These are phyloP conservation scores for Danio albolineatus DNA, from an alignment of 2,797 vertebrate species.

Conservation along the genomic window DNA sequence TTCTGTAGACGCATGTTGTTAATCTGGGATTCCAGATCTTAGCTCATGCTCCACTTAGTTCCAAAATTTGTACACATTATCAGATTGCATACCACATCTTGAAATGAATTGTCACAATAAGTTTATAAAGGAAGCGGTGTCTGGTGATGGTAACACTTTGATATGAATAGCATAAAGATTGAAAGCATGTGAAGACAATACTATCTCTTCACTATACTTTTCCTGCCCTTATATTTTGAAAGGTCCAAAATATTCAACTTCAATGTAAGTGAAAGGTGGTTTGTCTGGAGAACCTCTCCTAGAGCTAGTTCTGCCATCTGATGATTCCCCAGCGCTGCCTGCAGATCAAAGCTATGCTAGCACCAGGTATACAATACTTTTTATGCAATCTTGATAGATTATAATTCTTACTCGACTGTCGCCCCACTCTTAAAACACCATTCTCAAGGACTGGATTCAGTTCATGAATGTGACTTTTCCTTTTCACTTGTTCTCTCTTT, in stretches of 20 bases:
- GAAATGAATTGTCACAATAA: background rate
- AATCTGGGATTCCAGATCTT: background rate
- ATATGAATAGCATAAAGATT: background rate
- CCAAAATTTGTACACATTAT: background rate
- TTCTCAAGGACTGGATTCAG: background rate
- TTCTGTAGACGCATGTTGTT: background rate
- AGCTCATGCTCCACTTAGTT: background rate
- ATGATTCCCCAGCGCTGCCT: background rate
- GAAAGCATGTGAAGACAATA: background rate
- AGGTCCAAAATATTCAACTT: background rate
- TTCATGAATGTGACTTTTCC: background rate
- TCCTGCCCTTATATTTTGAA: background rate
- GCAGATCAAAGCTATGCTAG: background rate
- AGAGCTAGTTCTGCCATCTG: slow-evolving; percentile 8
- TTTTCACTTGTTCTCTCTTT: background rate
- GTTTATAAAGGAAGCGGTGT: background rate
- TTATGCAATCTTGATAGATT: background rate
- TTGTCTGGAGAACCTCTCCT: slow-evolving; percentile 16
- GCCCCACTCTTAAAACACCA: background rate
- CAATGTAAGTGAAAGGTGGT: background rate
- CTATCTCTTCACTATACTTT: background rate
- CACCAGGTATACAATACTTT: background rate
- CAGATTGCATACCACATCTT: background rate
- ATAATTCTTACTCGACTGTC: background rate
- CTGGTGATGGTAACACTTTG: no score